Evolutionary conservation across 2,113 vertebrate genomes (phyloP).

Genomic region (Amazona guildingii): DNA sequence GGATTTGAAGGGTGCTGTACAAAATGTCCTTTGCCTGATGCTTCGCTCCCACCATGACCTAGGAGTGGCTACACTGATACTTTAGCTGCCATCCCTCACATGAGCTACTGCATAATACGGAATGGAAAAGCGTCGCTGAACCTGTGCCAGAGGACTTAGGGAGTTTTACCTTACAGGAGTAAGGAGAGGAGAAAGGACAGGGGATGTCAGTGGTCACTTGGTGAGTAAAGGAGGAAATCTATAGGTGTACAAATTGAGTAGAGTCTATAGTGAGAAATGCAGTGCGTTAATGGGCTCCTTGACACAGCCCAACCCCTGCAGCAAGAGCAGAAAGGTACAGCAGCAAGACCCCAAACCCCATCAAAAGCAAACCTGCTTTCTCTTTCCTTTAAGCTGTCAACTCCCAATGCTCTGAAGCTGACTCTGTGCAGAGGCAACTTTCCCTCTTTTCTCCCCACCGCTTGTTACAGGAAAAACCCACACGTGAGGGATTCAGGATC

Average conservation of each 20-base stretch:
- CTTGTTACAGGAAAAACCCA: background rate
- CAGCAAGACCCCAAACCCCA: background rate
- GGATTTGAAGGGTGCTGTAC: background rate
- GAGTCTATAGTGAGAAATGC: background rate
- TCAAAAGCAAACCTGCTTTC: background rate
- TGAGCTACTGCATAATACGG: background rate
- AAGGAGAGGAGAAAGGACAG: background rate
- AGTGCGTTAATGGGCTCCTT: fast-evolving
- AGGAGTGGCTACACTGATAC: background rate
- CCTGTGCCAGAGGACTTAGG: background rate
- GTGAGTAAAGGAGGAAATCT: background rate
- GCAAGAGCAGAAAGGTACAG: fast-evolving
- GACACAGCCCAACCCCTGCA: background rate
- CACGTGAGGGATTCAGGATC: background rate
- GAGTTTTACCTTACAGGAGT: background rate
- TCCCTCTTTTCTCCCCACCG: background rate
- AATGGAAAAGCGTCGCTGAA: background rate
- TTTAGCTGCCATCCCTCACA: background rate
- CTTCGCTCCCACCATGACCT: background rate
- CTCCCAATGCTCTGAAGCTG: background rate
- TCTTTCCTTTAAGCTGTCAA: background rate
- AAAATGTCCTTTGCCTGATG: background rate
- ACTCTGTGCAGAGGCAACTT: background rate
- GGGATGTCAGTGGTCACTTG: too few relatives aligned
- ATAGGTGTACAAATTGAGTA: background rate